Evolutionary conservation across 2,113 vertebrate genomes (phyloP), one percentile per base, ranked within the genome.

Genomic region (Hylia prasina): DNA sequence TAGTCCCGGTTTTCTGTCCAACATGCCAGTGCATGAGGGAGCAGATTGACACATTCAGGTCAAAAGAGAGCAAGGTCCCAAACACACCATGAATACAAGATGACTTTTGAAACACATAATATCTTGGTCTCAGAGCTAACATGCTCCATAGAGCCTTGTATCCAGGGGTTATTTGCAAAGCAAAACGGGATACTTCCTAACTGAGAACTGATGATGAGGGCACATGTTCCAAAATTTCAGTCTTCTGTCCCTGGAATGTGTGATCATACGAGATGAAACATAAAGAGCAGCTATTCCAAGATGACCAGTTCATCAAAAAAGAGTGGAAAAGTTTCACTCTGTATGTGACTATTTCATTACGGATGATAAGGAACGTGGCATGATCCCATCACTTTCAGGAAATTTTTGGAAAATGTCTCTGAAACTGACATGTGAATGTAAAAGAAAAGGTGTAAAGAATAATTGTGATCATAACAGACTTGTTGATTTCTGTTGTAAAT

Each of bases 141-240:
- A n/a, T 13, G 27, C 5, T 31, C 8, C 44, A 5, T 11, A 81
- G 33, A 50, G 3, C 1, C 6, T 45, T 3, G 10, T 17, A n/a
- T 66, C 7, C 45, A 73, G 15, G 15, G 16, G 18, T 48, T 35
- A 44, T 33, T 35, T 70, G 22, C 10, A 80, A 48, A 65, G 18
- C 12, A 68, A 63, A 61, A 18, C 14, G 35, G 44, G 64, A 21
- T 4, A 30, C 1, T 4, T 15, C 14, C 4, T 65, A 19, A 20
- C 31, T 30, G 25, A 72, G 42, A 30, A 54, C 21, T 68, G 8
- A 27, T 2, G 7, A 70, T 63, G 13, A 0, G 17, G n/a, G 12
- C 4, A 76, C 1, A 27, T 3, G 1, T 64, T 58, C 7, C 39
- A 76, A 71, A 64, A 77, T 33, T 57, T 42, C 24, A 50, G 9